These are phyloP conservation scores for Linnaemya vulpina DNA, from an alignment of 2,888 invertebrate species.

Conservation along the genomic window DNA sequence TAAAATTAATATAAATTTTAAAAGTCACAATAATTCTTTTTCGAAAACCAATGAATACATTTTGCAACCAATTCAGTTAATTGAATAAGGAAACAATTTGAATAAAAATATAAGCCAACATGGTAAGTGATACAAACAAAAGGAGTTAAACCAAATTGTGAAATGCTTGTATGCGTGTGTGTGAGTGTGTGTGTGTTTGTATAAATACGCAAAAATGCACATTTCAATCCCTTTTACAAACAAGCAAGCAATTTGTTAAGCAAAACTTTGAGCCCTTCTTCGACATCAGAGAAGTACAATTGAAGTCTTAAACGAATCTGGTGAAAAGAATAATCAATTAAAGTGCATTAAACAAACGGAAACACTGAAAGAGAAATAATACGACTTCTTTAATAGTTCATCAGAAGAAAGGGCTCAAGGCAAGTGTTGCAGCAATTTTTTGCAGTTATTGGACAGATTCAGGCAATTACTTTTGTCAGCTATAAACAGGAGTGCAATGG, in stretches of 20 bases:
- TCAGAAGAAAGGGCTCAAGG: neutral
- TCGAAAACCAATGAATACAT: neutral
- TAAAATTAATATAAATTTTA: neutral
- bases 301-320: neutral
- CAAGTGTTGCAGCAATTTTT: constrained; percentile 10
- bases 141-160: neutral
- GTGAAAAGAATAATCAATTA: constrained; percentile 42
- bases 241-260: constrained; percentile 52
- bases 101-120: constrained; percentile 37
- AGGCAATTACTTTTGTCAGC: constrained; percentile 40
- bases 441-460: constrained; percentile 7
- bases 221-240: constrained; percentile 43
- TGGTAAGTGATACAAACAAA: constrained; percentile 60
- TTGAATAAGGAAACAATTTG: constrained; percentile 1
- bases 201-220: too few relatives aligned
- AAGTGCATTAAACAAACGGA: constrained; percentile 28
- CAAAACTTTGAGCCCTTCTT: constrained; percentile 22
- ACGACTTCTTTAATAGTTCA: constrained; percentile 1
- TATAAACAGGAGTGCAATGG: neutral
- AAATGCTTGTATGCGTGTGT: neutral
- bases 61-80: neutral
- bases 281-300: constrained; percentile 13
- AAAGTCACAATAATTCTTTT: neutral
- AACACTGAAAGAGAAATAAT: constrained; percentile 1
- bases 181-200: too few relatives aligned